These are phyloP conservation scores for Pygoscelis adeliae DNA, from an alignment of 2,113 vertebrate genomes.

Conservation along the genomic window DNA sequence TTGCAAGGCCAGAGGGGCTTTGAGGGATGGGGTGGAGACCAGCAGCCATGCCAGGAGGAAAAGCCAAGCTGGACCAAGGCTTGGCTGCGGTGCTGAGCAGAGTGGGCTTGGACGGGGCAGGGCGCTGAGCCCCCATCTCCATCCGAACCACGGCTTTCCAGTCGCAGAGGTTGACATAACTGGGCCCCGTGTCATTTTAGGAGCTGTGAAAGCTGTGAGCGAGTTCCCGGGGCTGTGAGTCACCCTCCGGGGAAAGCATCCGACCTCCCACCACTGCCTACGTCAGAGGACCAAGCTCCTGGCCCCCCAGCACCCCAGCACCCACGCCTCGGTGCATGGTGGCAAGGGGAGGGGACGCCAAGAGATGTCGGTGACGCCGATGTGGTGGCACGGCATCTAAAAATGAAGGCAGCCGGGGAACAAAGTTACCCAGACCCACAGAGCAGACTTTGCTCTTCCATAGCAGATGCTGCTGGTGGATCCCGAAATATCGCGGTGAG, in stretches of 20 bases:
- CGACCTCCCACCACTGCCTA: neutral
- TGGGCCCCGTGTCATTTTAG: neutral
- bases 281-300: neutral
- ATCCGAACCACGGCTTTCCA: accelerated
- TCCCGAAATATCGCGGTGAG: neutral
- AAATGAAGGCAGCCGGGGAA: neutral
- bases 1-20: neutral
- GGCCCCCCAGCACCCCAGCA: neutral
- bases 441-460: neutral
- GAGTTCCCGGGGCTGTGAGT: neutral
- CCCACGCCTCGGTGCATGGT: accelerated
- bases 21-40: neutral
- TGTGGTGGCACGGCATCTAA: neutral
- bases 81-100: accelerated
- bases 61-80: neutral
- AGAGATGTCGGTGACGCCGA: accelerated
- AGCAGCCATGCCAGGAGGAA: neutral
- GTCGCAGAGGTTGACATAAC: neutral
- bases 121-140: neutral
- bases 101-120: accelerated
- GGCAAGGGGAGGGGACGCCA: neutral
- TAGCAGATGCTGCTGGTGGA: neutral
- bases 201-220: neutral
- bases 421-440: accelerated
- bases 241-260: neutral